These are phyloP conservation scores for Grallaria varia DNA, from an alignment of 2,113 vertebrate species.

Conservation along the genomic window DNA sequence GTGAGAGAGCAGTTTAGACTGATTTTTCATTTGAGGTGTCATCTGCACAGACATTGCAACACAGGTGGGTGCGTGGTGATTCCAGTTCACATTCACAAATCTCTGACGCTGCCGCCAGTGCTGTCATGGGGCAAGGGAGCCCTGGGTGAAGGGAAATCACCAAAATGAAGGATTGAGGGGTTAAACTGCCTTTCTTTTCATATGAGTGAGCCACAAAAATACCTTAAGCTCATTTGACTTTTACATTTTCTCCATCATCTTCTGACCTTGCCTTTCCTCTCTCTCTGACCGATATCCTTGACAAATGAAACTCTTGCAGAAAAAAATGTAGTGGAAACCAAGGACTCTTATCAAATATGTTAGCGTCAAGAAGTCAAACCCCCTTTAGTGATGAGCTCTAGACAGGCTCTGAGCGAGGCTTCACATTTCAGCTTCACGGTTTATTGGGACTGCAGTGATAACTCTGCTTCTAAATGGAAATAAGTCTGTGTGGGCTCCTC, in stretches of 20 bases:
- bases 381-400: neutral
- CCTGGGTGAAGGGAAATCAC: neutral
- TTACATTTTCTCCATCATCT: neutral
- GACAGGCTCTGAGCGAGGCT: neutral
- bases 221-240: neutral
- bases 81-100: neutral
- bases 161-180: neutral
- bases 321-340: neutral
- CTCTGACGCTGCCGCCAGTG: neutral
- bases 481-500: neutral
- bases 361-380: neutral
- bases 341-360: neutral
- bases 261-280: neutral
- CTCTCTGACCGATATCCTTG: neutral
- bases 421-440: neutral
- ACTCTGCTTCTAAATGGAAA: neutral
- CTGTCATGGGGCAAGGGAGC: fast-evolving
- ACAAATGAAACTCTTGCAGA: neutral
- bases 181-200: neutral
- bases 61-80: fast-evolving
- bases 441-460: neutral
- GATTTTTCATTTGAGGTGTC: neutral
- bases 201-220: neutral
- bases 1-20: neutral
- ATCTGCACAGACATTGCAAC: neutral